Conservation (phyloP, 2,797 vertebrate species). For the Artibeus jamaicensis region DNA sequence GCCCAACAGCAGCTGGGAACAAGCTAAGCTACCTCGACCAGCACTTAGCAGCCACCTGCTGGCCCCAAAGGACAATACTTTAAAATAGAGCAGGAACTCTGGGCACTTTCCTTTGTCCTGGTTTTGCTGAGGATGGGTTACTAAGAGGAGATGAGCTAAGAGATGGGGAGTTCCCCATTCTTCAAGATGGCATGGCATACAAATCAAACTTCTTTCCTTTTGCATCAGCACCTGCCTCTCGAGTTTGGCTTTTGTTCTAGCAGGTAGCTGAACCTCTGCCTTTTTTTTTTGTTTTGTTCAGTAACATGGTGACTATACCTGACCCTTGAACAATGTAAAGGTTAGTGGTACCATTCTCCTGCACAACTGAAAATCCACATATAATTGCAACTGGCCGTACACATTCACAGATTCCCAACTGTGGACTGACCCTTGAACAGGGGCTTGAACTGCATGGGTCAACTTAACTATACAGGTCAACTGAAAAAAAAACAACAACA, state of each 20-base stretch:
- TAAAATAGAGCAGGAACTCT: background rate
- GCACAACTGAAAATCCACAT: background rate
- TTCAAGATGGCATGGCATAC: background rate
- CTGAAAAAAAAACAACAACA: background rate
- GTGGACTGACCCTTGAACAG: background rate
- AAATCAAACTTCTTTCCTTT: background rate
- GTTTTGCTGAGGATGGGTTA: background rate
- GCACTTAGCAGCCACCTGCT: background rate
- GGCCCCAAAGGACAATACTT: background rate
- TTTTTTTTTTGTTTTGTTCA: background rate
- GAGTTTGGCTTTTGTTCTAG: background rate
- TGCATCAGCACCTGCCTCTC: background rate
- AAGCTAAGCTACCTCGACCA: background rate
- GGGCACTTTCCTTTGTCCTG: background rate
- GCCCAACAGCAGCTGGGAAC: background rate
- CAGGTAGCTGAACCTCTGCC: background rate
- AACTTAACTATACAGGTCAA: background rate
- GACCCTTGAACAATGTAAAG: background rate
- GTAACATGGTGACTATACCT: background rate
- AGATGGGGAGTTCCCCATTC: background rate
- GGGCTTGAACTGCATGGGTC: background rate
- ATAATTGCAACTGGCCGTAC: background rate
- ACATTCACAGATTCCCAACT: background rate
- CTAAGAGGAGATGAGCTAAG: background rate
- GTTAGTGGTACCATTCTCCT: background rate